These are phyloP conservation scores for Danionella cerebrum DNA, from an alignment of 2,113 vertebrate genomes.

Conservation along the genomic window DNA sequence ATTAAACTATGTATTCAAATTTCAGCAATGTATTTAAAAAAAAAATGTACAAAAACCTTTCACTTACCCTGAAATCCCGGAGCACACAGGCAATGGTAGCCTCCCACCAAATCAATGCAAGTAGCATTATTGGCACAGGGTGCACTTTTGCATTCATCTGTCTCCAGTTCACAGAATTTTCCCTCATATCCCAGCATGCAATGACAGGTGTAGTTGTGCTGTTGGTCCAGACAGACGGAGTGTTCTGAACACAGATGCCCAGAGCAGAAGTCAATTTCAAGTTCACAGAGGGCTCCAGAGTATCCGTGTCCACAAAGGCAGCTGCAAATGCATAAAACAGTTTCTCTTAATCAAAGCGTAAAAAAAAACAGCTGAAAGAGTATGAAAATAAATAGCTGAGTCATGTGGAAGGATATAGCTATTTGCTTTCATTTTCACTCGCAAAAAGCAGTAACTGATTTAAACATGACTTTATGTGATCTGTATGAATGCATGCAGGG, in stretches of 20 bases:
- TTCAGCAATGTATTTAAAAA: too few species aligned
- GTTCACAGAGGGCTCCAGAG: conserved; percentile 55
- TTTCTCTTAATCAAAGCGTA: conserved; percentile 42
- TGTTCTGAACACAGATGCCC: conserved; percentile 60
- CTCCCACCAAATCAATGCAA: conserved; percentile 58
- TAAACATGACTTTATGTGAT: too few species aligned
- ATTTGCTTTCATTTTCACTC: conserved; percentile 21
- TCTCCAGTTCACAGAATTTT: conserved; percentile 63
- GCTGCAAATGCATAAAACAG: conserved; percentile 46
- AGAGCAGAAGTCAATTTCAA: conserved; percentile 57
- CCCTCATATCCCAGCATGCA: conserved; percentile 66
- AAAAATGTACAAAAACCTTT: too few species aligned
- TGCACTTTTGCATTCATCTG: conserved; percentile 64
- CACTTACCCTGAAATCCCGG: conserved; percentile 67
- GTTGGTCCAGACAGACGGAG: conserved; percentile 56
- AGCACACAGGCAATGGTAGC: conserved; percentile 63
- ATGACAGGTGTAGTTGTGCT: conserved; percentile 64
- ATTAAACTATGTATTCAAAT: too few species aligned
- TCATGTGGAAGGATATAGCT: background rate
- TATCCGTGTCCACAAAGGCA: conserved; percentile 65
- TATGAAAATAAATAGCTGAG: background rate
- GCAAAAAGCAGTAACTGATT: too few species aligned
- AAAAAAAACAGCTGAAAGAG: conserved; percentile 29
- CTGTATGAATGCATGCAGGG: background rate
- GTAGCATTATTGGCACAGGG: conserved; percentile 65